Percentiles rank a stretch among this genome's conserved stretches.
phyloP scores from a whole-genome alignment of 2,888 invertebrate species.

The Ophraella communa region DNA sequence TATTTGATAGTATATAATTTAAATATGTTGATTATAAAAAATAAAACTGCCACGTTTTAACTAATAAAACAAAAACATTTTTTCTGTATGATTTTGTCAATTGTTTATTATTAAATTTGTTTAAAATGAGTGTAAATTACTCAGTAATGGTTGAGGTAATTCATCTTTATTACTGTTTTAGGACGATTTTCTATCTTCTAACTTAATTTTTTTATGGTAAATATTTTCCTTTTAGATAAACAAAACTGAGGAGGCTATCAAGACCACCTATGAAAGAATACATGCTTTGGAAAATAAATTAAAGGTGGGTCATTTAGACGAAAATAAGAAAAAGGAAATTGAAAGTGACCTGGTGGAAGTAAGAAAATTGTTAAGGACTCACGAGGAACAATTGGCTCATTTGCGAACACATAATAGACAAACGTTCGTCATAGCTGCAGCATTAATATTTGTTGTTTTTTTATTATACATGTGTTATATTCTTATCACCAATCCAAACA shows the following conservation, averaged over 20 bases:
- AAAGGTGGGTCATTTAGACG: constrained; percentile 42
- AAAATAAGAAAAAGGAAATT: constrained; percentile 45
- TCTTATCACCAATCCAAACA: background rate
- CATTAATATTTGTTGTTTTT: constrained; percentile 38
- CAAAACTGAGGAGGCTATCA: constrained; percentile 52
- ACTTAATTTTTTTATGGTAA: no score
- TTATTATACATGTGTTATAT: constrained; percentile 24
- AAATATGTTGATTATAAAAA: background rate
- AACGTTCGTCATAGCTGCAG: constrained; percentile 49
- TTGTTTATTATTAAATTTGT: background rate
- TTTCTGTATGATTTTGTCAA: background rate
- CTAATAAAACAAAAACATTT: no score
- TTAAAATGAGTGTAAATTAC: background rate
- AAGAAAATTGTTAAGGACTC: constrained; percentile 51
- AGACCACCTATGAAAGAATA: constrained; percentile 49
- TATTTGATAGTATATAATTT: no score
- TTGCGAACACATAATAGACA: constrained; percentile 52
- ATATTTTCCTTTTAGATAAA: constrained; percentile 50
- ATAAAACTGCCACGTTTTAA: background rate
- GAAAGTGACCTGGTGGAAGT: constrained; percentile 53
- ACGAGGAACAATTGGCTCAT: constrained; percentile 52
- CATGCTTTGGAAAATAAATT: constrained; percentile 50
- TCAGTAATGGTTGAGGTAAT: constrained; percentile 8
- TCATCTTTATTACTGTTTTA: background rate
- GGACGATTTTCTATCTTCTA: no score